These are phyloP conservation scores for Mesocricetus auratus DNA, from an alignment of 2,113 vertebrate genomes.

Conservation along the genomic window DNA sequence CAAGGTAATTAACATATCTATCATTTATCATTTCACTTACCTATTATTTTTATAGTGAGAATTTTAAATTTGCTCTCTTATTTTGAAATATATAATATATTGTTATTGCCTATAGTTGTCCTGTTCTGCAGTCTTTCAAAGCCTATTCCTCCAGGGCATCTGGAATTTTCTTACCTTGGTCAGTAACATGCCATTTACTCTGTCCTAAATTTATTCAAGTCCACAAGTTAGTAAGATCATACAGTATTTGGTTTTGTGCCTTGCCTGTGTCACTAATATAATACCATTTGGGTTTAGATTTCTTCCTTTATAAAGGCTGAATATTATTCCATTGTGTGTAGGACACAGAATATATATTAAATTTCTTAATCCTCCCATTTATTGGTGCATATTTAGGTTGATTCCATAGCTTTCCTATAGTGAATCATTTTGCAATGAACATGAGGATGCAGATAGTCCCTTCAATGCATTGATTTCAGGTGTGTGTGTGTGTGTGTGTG, in stretches of 20 bases:
- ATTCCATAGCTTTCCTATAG: neutral
- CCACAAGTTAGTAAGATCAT: neutral
- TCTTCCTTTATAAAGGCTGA: neutral
- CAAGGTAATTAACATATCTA: slow-evolving; percentile 5
- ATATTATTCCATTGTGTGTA: neutral
- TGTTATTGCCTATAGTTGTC: neutral
- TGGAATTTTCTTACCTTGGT: neutral
- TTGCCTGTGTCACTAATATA: neutral
- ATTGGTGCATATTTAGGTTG: neutral
- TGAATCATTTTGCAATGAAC: neutral
- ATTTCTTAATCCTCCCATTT: neutral
- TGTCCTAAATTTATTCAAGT: neutral
- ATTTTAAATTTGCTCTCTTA: neutral
- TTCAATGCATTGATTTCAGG: neutral
- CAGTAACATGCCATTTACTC: neutral
- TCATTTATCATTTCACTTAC: neutral
- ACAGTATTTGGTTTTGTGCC: neutral
- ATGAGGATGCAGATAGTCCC: neutral
- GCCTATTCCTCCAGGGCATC: neutral
- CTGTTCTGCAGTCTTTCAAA: neutral
- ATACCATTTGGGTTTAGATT: neutral
- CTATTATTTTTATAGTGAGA: neutral
- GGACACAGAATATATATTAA: neutral
- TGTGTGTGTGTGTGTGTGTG: neutral
- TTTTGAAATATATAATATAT: neutral